These are phyloP conservation scores for Cerceris ruficornis DNA, from an alignment of 2,888 invertebrate genomes.

Conservation along the genomic window DNA sequence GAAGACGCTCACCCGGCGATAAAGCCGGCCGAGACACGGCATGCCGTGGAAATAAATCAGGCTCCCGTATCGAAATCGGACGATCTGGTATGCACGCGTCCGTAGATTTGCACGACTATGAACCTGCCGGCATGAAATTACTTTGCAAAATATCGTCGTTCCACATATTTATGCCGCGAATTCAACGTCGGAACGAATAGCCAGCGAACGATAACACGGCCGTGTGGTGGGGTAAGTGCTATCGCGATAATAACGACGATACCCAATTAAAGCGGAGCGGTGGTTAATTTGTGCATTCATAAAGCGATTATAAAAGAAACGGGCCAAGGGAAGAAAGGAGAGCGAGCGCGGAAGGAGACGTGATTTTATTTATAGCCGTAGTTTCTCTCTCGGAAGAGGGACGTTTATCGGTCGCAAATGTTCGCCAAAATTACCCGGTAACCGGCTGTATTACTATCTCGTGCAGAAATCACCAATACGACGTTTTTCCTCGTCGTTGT, in stretches of 20 bases:
- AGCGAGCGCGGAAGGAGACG: background rate
- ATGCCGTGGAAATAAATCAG: background rate
- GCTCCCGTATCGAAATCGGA: background rate
- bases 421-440: slow-evolving; percentile 27
- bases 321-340: background rate
- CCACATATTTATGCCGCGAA: slow-evolving; percentile 4
- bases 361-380: slow-evolving; percentile 34
- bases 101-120: slow-evolving; percentile 4
- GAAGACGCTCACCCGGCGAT: slow-evolving; percentile 1
- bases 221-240: slow-evolving; percentile 26
- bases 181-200: slow-evolving; percentile 18
- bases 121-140: slow-evolving; percentile 14
- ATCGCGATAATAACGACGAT: slow-evolving; percentile 26
- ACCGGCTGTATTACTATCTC: slow-evolving; percentile 22
- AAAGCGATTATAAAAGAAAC: background rate
- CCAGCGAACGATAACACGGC: slow-evolving; percentile 3
- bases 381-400: slow-evolving; percentile 21
- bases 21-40: background rate
- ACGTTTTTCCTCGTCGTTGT: slow-evolving; percentile 15
- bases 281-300: slow-evolving; percentile 11
- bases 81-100: background rate
- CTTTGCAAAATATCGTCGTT: background rate
- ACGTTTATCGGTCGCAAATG: slow-evolving; percentile 41
- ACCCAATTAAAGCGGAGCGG: slow-evolving; percentile 36
- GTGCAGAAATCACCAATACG: slow-evolving; percentile 16